Base-by-base conservation (phyloP, 2,113 vertebrate species). In the Psammodynastes pulverulentus region DNA sequence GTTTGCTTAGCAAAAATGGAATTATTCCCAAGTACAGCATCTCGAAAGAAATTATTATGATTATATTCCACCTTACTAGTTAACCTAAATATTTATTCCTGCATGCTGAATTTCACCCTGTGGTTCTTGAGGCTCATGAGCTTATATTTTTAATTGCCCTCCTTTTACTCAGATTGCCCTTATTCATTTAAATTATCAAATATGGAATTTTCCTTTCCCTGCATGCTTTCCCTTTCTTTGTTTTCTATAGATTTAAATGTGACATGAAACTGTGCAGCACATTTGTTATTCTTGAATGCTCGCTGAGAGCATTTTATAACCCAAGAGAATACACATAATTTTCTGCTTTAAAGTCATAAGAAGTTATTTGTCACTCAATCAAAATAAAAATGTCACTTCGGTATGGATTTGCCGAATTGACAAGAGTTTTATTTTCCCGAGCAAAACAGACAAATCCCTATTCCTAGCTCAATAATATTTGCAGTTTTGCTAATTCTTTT, bases 341-440 rank as follows among this genome's bases (percentile, higher is more conserved):
- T 95, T 95, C 89, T 95, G 1, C 52, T 94, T 95, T 96, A 94
- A 95, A 96, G 8, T 91, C 52, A 39, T 91, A 93, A 48, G 29
- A 95, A 96, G 34, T 94, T 95, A 93, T 97, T 97, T 97, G 85
- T 95, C 95, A 95, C 52, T 94, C 87, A 95, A 93, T 95, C 92
- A 95, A 96, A 96, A 97, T 95, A 92, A 96, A 95, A 95, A 91
- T 92, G 84, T 96, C 94, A 94, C 93, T 90, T 95, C 53, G 91
- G 56, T 90, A 92, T 94, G 91, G 91, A 94, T 94, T 94, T 94
- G 92, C 84, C 95, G 89, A 95, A 94, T 94, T 94, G 43, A n/a
- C 86, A 91, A 91, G 90, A 95, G 93, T 94, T 95, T 95, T 95
- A 86, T 94, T 96, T 95, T 95, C 43, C 39, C 67, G 10, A 94